A percentile compares a stretch with the other conserved stretches of the same genome.
Evolutionary conservation across 2,797 vertebrate species (phyloP).

Genomic region (Geotria australis): DNA sequence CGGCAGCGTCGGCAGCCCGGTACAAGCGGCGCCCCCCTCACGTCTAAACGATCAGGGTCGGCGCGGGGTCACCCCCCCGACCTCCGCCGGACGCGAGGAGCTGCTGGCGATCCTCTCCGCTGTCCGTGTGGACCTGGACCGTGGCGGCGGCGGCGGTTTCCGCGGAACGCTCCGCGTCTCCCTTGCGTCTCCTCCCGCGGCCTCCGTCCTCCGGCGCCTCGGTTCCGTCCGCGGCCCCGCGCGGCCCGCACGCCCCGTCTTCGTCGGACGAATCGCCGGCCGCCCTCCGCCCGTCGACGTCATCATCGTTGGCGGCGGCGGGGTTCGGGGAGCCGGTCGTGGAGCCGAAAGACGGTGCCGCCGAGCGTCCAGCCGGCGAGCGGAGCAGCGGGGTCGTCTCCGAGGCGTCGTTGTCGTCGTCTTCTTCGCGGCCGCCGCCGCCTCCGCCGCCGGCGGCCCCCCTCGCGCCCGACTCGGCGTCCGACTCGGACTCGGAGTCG

Average conservation of each 20-base stretch:
- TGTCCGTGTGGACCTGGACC: too few relatives aligned
- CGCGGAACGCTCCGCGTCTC: not conserved
- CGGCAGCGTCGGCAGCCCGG: too few relatives aligned
- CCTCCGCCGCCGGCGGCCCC: not conserved
- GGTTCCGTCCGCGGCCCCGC: not conserved
- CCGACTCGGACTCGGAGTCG: not conserved
- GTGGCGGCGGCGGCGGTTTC: too few relatives aligned
- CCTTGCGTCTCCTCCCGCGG: not conserved
- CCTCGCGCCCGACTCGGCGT: not conserved
- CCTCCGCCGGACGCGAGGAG: too few relatives aligned
- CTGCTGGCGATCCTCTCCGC: too few relatives aligned
- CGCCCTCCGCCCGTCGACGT: not conserved
- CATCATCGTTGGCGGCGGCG: too few relatives aligned
- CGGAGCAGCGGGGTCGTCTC: not conserved
- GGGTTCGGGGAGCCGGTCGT: not conserved
- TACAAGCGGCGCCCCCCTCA: too few relatives aligned
- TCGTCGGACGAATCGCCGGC: not conserved
- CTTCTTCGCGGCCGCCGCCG: not conserved
- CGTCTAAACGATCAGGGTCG: too few relatives aligned
- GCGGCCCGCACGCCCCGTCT: not conserved
- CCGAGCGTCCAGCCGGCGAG: not conserved
- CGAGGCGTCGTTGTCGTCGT: not conserved
- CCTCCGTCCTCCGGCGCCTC: not conserved
- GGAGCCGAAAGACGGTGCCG: not conserved
- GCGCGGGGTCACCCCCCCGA: too few relatives aligned